Conservation (phyloP, 2,888 invertebrate genomes). For the Phymatocera aterrima region DNA sequence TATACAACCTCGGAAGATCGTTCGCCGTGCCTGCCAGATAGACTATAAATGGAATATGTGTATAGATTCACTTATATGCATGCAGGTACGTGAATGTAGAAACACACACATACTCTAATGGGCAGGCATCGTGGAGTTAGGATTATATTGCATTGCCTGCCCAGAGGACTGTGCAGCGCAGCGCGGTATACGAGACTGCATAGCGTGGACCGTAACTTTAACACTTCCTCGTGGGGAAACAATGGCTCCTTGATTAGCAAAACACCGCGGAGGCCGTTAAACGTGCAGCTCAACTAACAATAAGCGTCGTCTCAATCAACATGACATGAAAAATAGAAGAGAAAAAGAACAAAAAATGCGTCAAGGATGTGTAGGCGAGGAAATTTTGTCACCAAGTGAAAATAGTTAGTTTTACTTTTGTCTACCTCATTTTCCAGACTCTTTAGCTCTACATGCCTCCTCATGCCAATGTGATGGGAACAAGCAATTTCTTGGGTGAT, state of each 20-base stretch:
- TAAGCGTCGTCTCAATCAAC: slow-evolving; percentile 24
- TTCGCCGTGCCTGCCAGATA: slow-evolving; percentile 23
- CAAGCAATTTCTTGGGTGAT: too few relatives aligned
- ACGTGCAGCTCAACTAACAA: slow-evolving; percentile 42
- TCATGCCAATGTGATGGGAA: too few relatives aligned
- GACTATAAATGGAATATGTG: slow-evolving; percentile 40
- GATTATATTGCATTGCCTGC: slow-evolving; percentile 27
- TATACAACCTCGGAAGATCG: slow-evolving; percentile 35
- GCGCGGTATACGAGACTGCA: slow-evolving; percentile 14
- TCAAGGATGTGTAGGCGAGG: not conserved
- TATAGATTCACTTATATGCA: not conserved
- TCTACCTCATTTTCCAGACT: not conserved
- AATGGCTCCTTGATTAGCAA: slow-evolving; percentile 61
- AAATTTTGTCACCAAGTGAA: not conserved
- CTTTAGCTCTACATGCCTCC: too few relatives aligned
- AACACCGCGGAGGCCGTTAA: slow-evolving; percentile 49
- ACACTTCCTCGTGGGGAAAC: slow-evolving; percentile 59
- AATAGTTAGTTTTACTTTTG: not conserved
- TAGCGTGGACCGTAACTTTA: slow-evolving; percentile 48
- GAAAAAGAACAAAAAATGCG: too few relatives aligned
- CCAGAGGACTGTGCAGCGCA: not conserved
- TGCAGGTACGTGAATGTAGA: not conserved
- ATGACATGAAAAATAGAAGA: not conserved
- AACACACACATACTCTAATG: slow-evolving; percentile 15
- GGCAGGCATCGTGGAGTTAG: not conserved